Evolutionary conservation across 2,888 invertebrate species (phyloP).

Genomic region (Brachycybe producta): DNA sequence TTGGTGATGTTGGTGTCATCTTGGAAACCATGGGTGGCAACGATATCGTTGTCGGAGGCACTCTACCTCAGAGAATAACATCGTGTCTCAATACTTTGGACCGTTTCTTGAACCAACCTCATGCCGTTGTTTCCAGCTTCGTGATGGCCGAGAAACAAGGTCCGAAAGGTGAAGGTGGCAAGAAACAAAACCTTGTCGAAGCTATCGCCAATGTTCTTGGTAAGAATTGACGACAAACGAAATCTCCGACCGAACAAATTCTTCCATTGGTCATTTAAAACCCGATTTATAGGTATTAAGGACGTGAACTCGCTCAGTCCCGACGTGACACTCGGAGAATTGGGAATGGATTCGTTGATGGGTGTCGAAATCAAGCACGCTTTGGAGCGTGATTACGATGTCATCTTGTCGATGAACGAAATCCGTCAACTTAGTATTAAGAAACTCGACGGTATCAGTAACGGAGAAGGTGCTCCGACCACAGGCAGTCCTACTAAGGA

Average conservation of each 20-base stretch:
- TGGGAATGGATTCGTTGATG: conserved; percentile 98
- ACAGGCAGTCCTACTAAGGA: conserved; percentile 5
- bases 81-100: conserved; percentile 84
- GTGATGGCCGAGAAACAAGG: conserved; percentile 74
- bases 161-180: conserved; percentile 42
- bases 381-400: conserved; percentile 79
- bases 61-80: conserved; percentile 87
- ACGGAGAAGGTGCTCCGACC: conserved; percentile 18
- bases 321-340: conserved; percentile 69
- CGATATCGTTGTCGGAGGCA: conserved; percentile 85
- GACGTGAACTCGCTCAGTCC: conserved; percentile 65
- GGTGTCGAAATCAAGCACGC: conserved; percentile 97
- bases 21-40: conserved; percentile 75
- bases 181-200: conserved; percentile 54
- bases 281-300: conserved; percentile 58
- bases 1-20: conserved; percentile 91
- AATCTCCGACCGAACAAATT: background rate
- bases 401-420: conserved; percentile 79
- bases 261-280: background rate
- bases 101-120: conserved; percentile 73
- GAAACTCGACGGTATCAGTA: conserved; percentile 45
- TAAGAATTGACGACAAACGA: conserved; percentile 27
- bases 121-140: conserved; percentile 68
- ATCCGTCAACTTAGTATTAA: conserved; percentile 72
- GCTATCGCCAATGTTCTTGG: conserved; percentile 80